Evolutionary conservation across 2,797 vertebrate genomes (phyloP), one percentile per base, ranked within the genome.

Genomic region (Micrastur ruficollis): DNA sequence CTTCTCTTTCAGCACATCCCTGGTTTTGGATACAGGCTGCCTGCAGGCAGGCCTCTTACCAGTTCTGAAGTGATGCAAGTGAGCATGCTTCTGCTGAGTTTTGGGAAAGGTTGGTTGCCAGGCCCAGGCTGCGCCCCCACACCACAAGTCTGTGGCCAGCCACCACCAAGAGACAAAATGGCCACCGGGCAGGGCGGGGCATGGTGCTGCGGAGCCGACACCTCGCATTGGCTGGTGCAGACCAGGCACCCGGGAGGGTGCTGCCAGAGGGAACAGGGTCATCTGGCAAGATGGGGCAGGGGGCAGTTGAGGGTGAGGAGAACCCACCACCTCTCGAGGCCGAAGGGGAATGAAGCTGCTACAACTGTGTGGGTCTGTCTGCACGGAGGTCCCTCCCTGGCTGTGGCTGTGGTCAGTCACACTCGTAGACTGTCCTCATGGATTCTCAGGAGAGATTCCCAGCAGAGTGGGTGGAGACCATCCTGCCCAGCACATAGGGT

Each of bases 111-210:
- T 5, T 36, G 34, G 8, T 68, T 49, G 53, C 12, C 18, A 49
- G 47, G 16, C 9, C 38, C 55, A 26, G 59, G 31, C 40, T 31
- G 44, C 27, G 9, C 17, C 6, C 20, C 2, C 13, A 38, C 31
- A 17, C 38, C 42, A 31, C 16, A 32, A n/a, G 6, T 22, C 20
- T 12, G 2, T 7, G 14, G 18, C 14, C 9, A 3, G 32, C 14
- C 47, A 47, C 19, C 34, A 27, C 2, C 6, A 42, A 23, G 36
- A 25, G 13, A 42, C 55, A 58, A 58, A 82, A 59, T 4, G 26
- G 17, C 34, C 0, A 0, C 49, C 0, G 0, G 27, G 16, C 0
- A 0, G 2, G 19, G 21, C n/a, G 15, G 17, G 14, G 6, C 2
- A 0, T 0, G 1, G 26, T 0, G 1, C 32, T 31, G 62, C 19